phyloP scores from a whole-genome alignment of 1,140 invertebrate species.

The Hydropsyche tenuis region DNA sequence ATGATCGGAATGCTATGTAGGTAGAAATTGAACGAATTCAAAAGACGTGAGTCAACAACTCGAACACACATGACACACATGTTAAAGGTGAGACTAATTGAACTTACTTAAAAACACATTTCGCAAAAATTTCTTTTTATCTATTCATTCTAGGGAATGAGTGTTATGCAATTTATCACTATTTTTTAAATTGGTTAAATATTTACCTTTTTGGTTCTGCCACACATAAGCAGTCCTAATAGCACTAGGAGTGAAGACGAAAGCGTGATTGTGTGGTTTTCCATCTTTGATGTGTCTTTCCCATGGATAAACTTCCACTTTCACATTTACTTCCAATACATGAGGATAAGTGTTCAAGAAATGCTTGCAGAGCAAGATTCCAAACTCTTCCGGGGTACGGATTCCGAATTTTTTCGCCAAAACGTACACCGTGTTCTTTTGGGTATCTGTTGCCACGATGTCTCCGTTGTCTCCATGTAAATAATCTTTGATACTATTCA shows the following conservation, averaged over 20 bases:
- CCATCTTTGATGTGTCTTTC: conserved; percentile 67
- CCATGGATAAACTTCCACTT: conserved; percentile 77
- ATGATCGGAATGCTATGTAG: background rate
- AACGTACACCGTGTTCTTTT: conserved; percentile 83
- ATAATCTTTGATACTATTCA: conserved; percentile 71
- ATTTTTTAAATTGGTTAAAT: conserved; percentile 8
- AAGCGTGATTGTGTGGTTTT: conserved; percentile 74
- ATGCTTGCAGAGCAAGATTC: conserved; percentile 71
- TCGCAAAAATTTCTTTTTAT: background rate
- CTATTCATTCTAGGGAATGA: too few species aligned
- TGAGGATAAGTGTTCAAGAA: conserved; percentile 76
- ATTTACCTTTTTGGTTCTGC: conserved; percentile 69
- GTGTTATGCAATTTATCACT: background rate
- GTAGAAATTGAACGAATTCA: background rate
- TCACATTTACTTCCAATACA: conserved; percentile 70
- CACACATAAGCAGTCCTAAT: conserved; percentile 70
- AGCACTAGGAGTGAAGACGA: conserved; percentile 70
- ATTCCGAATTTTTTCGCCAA: conserved; percentile 78
- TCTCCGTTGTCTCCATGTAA: conserved; percentile 71
- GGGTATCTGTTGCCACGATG: conserved; percentile 81
- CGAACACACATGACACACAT: too few species aligned
- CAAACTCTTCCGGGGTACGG: conserved; percentile 76
- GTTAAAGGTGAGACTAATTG: background rate
- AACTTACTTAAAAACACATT: background rate
- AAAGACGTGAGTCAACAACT: background rate